Evolutionary conservation across 1,140 invertebrate species (phyloP), one percentile per base, ranked within the genome.

Genomic region (Diorhabda elongata): DNA sequence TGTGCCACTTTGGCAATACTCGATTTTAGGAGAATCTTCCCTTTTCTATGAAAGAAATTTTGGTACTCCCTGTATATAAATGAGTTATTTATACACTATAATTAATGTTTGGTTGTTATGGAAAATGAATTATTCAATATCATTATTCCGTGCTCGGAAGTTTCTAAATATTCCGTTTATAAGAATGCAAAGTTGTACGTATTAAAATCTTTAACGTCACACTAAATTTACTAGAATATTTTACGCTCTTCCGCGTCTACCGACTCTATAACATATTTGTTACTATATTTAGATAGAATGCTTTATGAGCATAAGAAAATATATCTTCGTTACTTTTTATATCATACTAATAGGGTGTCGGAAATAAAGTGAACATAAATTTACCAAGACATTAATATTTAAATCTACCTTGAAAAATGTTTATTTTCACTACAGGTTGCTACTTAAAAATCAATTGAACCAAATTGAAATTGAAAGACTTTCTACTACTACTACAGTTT

Each of bases 281-380:
- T 8, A 8, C 47, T 52, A 52, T 52, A 8, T 52, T 52, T 52
- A 52, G 47, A 52, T 6, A 52, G 47, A 52, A 52, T 52, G n/a
- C 6, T 52, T 52, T 52, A 52, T 52, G 47, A 52, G n/a, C 47
- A 4, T n/a, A 4, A 52, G 47, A 6, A 4, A 52, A 52, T 52
- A 52, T n/a, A 52, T 52, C 47, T 52, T 52, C 47, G 47, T 52
- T 52, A n/a, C 47, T 52, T 52, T 52, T n/a, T 52, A 52, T 52
- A 52, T 52, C n/a, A 52, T 52, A 52, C 47, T 52, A 52, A 52
- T 52, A n/a, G 47, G 47, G 47, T 52, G 47, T 52, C 47, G 47
- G 47, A 52, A 52, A n/a, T 52, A 52, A n/a, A 52, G n/a, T 52
- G 47, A 52, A 52, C 47, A 52, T 52, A 52, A 52, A 52, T 52